Evolutionary conservation across 2,888 invertebrate species (phyloP), one percentile per base, ranked within the genome.

Genomic region (Encarsia formosa): DNA sequence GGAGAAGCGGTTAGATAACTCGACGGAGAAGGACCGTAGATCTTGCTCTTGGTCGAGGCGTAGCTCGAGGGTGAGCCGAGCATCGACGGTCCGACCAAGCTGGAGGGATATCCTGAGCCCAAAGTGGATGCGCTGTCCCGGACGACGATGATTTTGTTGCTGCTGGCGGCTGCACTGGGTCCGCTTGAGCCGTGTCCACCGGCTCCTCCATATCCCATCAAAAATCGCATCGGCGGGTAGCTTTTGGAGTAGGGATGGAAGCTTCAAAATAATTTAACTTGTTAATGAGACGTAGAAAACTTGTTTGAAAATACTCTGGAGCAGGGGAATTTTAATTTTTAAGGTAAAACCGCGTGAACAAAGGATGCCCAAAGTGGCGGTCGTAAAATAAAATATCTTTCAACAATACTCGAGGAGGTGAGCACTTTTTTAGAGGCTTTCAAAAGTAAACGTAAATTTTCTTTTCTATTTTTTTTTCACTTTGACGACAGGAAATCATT

Each of bases 231-330:
- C 19, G 52, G 19, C 5, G 53, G 26, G 16, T 53, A 53, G 29
- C 31, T 50, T 48, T 56, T 56, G 39, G 50, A 40, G 48, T 50
- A 56, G n/a, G 42, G 15, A n/a, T n/a, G n/a, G n/a, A n/a, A n/a
- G n/a, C n/a, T n/a, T n/a, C n/a, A n/a, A n/a, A n/a, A n/a, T n/a
- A n/a, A n/a, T n/a, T n/a, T n/a, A n/a, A n/a, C n/a, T n/a, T n/a
- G n/a, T n/a, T n/a, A n/a, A n/a, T n/a, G n/a, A n/a, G n/a, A n/a
- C n/a, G n/a, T n/a, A n/a, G n/a, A n/a, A n/a, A n/a, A n/a, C n/a
- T n/a, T n/a, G n/a, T n/a, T n/a, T n/a, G n/a, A n/a, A n/a, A n/a
- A n/a, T n/a, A n/a, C n/a, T n/a, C n/a, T n/a, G n/a, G n/a, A n/a
- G n/a, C n/a, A n/a, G n/a, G n/a, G n/a, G n/a, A n/a, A n/a, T n/a